Conservation (phyloP, 2,888 invertebrate species). For the Drosophila robusta region DNA sequence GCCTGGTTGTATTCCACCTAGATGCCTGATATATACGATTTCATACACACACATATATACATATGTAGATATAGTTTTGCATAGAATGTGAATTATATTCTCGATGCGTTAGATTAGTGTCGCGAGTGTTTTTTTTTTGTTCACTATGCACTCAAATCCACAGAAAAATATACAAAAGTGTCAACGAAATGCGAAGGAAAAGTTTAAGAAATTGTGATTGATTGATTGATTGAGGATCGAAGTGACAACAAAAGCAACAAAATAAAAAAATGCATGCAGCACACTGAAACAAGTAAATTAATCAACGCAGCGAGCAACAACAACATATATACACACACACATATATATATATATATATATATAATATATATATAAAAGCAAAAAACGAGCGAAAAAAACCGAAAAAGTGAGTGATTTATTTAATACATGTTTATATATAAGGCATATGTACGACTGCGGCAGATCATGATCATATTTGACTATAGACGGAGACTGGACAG, state of each 20-base stretch:
- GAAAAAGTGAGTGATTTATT: slow-evolving; percentile 73
- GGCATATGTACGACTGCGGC: slow-evolving; percentile 10
- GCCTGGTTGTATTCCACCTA: slow-evolving; percentile 34
- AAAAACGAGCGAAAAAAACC: slow-evolving; percentile 52
- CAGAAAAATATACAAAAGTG: slow-evolving; percentile 21
- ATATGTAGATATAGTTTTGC: slow-evolving; percentile 21
- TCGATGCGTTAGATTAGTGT: slow-evolving; percentile 41
- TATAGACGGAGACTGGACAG: slow-evolving; percentile 15
- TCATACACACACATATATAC: slow-evolving; percentile 11
- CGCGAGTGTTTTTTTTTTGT: slow-evolving; percentile 46
- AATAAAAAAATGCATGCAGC: slow-evolving; percentile 26
- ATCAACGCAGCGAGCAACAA: slow-evolving; percentile 28
- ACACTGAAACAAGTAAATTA: slow-evolving; percentile 16
- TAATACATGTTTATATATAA: slow-evolving; percentile 29
- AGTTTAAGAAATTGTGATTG: slow-evolving; percentile 32
- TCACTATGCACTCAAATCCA: slow-evolving; percentile 10
- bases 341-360: slow-evolving; percentile 11
- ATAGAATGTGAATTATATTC: slow-evolving; percentile 37
- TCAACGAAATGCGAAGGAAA: slow-evolving; percentile 36
- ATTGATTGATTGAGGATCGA: slow-evolving; percentile 34
- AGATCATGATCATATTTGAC: slow-evolving; percentile 35
- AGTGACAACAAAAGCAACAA: slow-evolving; percentile 21
- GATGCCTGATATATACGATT: slow-evolving; percentile 31
- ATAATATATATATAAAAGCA: slow-evolving; percentile 18
- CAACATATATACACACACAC: slow-evolving; percentile 1